Evolutionary conservation across 2,113 vertebrate genomes (phyloP).

Genomic region (Etheostoma cragini): DNA sequence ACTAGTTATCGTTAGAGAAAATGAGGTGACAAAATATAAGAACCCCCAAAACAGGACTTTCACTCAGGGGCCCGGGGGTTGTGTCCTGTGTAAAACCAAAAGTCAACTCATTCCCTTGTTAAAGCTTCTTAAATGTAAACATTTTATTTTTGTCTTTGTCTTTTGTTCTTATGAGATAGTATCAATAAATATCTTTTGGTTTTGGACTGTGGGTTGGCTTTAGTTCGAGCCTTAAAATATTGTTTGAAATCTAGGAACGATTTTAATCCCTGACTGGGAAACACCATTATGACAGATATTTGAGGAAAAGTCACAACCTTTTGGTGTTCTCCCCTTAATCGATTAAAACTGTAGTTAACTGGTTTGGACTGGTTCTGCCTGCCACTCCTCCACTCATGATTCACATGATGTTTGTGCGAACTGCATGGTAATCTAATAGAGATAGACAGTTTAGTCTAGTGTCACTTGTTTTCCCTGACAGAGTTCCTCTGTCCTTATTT

Average conservation of each 20-base stretch:
- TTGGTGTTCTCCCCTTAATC: constrained; percentile 9
- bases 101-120: too few species aligned
- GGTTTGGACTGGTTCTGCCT: constrained; percentile 40
- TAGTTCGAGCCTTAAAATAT: not conserved
- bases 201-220: not conserved
- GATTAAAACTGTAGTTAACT: not conserved
- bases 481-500: constrained; percentile 2
- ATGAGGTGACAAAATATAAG: too few species aligned
- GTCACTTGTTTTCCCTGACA: constrained; percentile 3
- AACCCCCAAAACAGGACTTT: too few species aligned
- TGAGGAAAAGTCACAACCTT: not conserved
- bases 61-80: too few species aligned
- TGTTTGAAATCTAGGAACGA: not conserved
- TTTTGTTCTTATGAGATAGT: not conserved
- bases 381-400: constrained; percentile 23
- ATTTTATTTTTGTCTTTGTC: not conserved
- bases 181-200: not conserved
- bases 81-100: too few species aligned
- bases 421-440: constrained; percentile 63
- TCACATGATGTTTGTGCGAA: constrained; percentile 73
- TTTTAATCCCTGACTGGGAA: not conserved
- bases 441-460: constrained; percentile 12
- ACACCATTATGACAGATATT: not conserved
- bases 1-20: too few species aligned
- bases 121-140: not conserved